Conservation (phyloP, 1,140 invertebrate genomes). For the Adelges cooleyi region DNA sequence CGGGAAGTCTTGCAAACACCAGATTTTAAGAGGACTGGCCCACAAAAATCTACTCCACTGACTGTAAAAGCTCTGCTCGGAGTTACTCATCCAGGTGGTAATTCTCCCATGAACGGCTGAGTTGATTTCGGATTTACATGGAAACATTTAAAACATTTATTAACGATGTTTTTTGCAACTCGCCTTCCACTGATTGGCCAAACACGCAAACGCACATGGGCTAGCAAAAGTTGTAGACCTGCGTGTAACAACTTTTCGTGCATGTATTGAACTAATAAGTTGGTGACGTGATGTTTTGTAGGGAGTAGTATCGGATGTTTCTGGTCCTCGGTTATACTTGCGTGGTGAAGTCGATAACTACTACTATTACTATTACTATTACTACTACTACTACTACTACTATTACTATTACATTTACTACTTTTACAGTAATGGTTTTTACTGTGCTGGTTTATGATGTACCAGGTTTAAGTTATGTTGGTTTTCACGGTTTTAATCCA, state of each 20-base stretch:
- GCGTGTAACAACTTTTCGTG: conserved; percentile 1
- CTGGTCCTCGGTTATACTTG: too few species aligned
- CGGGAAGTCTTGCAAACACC: background rate
- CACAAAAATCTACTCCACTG: conserved; percentile 39
- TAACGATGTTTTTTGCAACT: background rate
- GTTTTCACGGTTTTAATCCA: too few species aligned
- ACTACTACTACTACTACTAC: too few species aligned
- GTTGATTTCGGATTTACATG: background rate
- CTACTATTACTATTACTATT: too few species aligned
- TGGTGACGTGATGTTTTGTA: background rate
- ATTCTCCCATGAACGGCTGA: conserved; percentile 35
- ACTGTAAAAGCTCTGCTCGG: conserved; percentile 34
- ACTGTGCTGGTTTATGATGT: too few species aligned
- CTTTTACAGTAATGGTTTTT: too few species aligned
- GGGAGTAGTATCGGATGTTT: background rate
- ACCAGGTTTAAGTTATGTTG: too few species aligned
- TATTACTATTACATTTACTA: too few species aligned
- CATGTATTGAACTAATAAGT: background rate
- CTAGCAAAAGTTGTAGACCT: background rate
- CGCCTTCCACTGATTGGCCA: background rate
- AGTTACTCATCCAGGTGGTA: conserved; percentile 34
- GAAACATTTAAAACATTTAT: conserved; percentile 7
- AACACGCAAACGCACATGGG: background rate
- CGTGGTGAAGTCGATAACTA: too few species aligned
- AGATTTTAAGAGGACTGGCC: conserved; percentile 34